A percentile compares a stretch with the other conserved stretches of the same genome.
Evolutionary conservation across 1,140 invertebrate species (phyloP).

Genomic region (Hylyphantes graminicola): DNA sequence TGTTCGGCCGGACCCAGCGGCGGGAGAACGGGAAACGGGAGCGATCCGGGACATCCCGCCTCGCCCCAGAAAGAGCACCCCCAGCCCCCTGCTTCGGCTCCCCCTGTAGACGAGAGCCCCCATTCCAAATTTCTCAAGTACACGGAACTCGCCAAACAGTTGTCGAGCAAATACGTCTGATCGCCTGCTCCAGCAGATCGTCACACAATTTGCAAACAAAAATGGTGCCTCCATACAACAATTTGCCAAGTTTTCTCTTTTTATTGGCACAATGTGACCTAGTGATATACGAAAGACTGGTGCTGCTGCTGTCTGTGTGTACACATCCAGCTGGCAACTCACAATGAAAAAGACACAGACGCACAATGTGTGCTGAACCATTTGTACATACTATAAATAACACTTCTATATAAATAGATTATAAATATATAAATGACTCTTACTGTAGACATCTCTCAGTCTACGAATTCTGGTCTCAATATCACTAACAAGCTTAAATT

Average conservation of each 20-base stretch:
- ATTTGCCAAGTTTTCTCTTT: constrained; percentile 59
- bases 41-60: constrained; percentile 16
- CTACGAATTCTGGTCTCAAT: constrained; percentile 44
- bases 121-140: constrained; percentile 97
- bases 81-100: constrained; percentile 33
- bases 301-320: constrained; percentile 43
- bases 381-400: constrained; percentile 58
- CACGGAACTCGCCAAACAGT: constrained; percentile 94
- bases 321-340: constrained; percentile 31
- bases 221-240: constrained; percentile 54
- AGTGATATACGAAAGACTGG: constrained; percentile 53
- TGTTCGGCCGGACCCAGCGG: constrained; percentile 65
- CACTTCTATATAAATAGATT: constrained; percentile 57
- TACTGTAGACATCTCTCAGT: constrained; percentile 34
- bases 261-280: constrained; percentile 43
- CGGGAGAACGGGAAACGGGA: constrained; percentile 47
- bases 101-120: constrained; percentile 81
- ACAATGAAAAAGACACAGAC: constrained; percentile 40
- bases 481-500: constrained; percentile 38
- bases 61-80: constrained; percentile 47
- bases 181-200: neutral
- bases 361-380: constrained; percentile 56
- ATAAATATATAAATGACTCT: constrained; percentile 55
- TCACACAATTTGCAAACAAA: constrained; percentile 22
- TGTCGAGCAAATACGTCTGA: constrained; percentile 87